A percentile compares a stretch with the other conserved stretches of the same genome.
phyloP scores from a whole-genome alignment of 2,113 vertebrate genomes.

The Aspidoscelis tigris region DNA sequence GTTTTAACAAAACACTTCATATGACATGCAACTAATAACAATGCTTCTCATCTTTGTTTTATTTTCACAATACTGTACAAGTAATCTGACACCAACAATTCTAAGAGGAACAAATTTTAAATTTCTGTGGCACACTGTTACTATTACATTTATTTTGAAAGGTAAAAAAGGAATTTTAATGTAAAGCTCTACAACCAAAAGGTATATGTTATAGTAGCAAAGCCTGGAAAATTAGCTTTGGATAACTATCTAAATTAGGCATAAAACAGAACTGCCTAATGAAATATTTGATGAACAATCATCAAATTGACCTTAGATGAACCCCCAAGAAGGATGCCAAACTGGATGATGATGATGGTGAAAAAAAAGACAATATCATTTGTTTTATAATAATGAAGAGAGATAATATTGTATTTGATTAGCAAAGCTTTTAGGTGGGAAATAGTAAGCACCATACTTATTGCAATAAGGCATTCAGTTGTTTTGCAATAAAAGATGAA shows the following conservation, averaged over 20 bases:
- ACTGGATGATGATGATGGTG: not conserved
- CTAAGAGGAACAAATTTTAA: not conserved
- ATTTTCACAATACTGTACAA: not conserved
- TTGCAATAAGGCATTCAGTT: not conserved
- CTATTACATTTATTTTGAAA: not conserved
- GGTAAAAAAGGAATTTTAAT: conserved; percentile 14
- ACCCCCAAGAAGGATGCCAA: conserved; percentile 10
- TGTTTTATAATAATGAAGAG: conserved; percentile 17
- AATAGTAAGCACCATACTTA: conserved; percentile 17
- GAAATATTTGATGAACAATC: not conserved
- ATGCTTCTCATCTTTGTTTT: not conserved
- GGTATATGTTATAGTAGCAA: conserved; percentile 1
- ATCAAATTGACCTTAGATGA: conserved; percentile 18
- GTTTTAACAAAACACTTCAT: conserved; percentile 30
- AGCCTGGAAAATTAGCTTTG: conserved; percentile 5
- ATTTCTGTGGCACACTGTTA: conserved; percentile 17
- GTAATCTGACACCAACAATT: not conserved
- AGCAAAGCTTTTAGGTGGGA: not conserved
- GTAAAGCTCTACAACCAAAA: not conserved
- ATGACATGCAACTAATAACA: conserved; percentile 34
- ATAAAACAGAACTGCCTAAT: not conserved
- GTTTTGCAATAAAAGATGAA: conserved; percentile 12
- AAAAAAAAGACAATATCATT: conserved; percentile 1
- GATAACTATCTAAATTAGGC: conserved; percentile 23
- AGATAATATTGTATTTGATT: not conserved